Evolutionary conservation across 2,797 vertebrate species (phyloP).

Genomic region (Phrynocephalus guinanensis): DNA sequence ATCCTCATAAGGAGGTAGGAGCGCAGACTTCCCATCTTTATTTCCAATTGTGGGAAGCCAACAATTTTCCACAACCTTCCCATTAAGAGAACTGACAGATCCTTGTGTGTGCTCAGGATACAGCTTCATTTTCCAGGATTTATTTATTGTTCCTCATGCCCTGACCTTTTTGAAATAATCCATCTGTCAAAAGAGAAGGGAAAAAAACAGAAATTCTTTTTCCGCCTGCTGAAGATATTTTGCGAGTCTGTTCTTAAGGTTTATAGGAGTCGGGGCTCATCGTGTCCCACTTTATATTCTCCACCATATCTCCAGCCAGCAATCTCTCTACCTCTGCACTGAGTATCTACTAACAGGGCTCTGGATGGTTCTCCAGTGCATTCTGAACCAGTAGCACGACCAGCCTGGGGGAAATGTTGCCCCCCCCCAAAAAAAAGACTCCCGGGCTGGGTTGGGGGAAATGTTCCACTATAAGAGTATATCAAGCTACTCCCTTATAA

Average conservation of each 20-base stretch:
- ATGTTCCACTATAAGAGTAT: not conserved
- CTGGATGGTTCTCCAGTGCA: not conserved
- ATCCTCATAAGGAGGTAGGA: not conserved
- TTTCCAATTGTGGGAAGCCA: too few relatives aligned
- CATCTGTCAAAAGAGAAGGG: not conserved
- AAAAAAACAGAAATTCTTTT: not conserved
- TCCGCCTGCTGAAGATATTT: not conserved
- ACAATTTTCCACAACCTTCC: not conserved
- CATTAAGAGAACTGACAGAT: not conserved
- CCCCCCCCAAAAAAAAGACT: not conserved
- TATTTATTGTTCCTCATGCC: not conserved
- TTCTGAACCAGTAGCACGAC: not conserved
- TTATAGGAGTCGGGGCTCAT: slow-evolving; percentile 21
- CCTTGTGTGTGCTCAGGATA: not conserved
- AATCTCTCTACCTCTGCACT: not conserved
- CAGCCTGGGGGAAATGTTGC: not conserved
- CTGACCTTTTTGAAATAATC: slow-evolving; percentile 12
- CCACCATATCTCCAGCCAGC: not conserved
- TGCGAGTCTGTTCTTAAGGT: not conserved
- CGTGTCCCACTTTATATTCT: slow-evolving; percentile 16
- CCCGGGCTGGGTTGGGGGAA: not conserved
- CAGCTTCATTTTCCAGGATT: not conserved
- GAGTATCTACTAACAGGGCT: fast-evolving
- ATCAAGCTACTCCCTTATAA: not conserved
- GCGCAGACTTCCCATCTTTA: too few relatives aligned